Base-by-base conservation (phyloP, 2,888 invertebrate species). In the Zaprionus bogoriensis region DNA sequence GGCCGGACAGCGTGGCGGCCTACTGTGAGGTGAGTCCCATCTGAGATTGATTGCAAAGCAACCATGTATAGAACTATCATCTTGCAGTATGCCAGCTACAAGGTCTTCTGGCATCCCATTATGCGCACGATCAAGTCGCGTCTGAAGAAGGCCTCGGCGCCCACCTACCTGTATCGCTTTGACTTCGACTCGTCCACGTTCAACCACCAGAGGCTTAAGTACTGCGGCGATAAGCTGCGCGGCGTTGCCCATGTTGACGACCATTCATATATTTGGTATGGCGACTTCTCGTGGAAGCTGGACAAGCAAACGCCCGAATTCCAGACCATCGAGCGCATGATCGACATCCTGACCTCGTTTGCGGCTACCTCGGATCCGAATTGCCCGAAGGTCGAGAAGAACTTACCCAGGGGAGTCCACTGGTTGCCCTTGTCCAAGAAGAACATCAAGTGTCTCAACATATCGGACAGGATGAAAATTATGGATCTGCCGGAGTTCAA, bases 201-300 rank as follows among this genome's bases (percentile, higher is more conserved):
- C 27, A 91, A 91, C 69, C 87, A 88, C 55, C 86, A 89, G 58
- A 88, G 89, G 10, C 67, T 85, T 9, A 77, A 85, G 41, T 88
- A 87, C 32, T 89, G 89, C 36, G 91, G 90, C 9, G 70, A 72
- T 17, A 74, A 82, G 23, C 19, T 86, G 17, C 83, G 82, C 2
- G 91, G 90, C 9, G 88, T 87, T 6, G 88, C 89, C 14, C 91
- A 91, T 67, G 88, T 85, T 0, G 91, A 91, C 65, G 91, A 91
- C 70, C 77, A 89, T 51, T 89, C 90, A 4, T 91, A 91, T 53
- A 55, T 91, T 2, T 91, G 91, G 78, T 88, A 82, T 45, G 89
- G 88, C 3, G 76, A 70, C 39, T 87, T 88, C 27, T 77, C 90
- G 3, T 82, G 85, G 65, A 87, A 84, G 60, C 58, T 89, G 62